These are phyloP conservation scores for Corvus moneduloides DNA, from an alignment of 2,113 vertebrate genomes.

Conservation along the genomic window DNA sequence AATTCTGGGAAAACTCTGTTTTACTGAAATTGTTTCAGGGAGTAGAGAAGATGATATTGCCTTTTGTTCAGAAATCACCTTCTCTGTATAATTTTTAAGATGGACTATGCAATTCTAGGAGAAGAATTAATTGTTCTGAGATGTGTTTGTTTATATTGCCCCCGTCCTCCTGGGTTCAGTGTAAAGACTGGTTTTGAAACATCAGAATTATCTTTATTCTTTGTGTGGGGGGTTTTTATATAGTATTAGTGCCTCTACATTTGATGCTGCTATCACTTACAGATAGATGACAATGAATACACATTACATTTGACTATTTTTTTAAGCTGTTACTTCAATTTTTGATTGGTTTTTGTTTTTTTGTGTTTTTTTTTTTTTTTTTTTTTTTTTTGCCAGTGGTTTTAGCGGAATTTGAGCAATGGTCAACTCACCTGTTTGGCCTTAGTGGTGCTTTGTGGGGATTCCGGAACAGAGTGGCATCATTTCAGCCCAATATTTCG, in stretches of 20 bases:
- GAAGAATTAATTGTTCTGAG: background rate
- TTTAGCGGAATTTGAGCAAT: background rate
- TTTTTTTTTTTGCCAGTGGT: background rate
- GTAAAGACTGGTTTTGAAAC: background rate
- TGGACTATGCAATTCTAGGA: background rate
- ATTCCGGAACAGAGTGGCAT: background rate
- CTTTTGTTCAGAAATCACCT: background rate
- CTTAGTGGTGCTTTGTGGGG: background rate
- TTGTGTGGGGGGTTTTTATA: background rate
- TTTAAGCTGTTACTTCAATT: background rate
- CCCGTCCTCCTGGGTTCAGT: rapidly evolving
- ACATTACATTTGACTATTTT: background rate
- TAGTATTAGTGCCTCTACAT: background rate
- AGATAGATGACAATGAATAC: background rate
- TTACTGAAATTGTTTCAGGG: background rate
- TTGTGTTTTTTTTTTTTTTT: too few species aligned
- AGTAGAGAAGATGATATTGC: rapidly evolving
- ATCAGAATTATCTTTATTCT: background rate
- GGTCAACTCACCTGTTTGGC: background rate
- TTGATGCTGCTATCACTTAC: background rate
- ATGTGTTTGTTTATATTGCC: background rate
- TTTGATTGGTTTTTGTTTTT: too few species aligned
- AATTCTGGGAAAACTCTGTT: background rate
- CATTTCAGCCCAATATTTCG: background rate
- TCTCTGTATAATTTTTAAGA: background rate